Conservation (phyloP, 2,888 invertebrate genomes). For the Ferdinandea cuprea region DNA sequence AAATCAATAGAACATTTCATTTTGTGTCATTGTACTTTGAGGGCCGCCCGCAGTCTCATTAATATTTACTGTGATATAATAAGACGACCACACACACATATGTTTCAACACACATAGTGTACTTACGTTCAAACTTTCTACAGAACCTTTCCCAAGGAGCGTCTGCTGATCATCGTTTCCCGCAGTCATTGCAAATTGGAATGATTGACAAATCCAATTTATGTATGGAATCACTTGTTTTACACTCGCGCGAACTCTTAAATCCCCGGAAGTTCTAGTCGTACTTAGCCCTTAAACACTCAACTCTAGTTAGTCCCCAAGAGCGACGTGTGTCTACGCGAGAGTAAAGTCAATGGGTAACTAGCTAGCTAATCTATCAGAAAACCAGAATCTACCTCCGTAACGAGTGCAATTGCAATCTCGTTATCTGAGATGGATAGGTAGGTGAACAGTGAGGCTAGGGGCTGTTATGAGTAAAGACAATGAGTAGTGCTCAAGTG, state of each 20-base stretch:
- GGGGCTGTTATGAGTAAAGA: conserved; percentile 51
- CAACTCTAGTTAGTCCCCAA: neutral
- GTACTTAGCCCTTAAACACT: conserved; percentile 22
- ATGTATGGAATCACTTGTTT: conserved; percentile 50
- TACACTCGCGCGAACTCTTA: conserved; percentile 47
- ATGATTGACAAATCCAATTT: conserved; percentile 68
- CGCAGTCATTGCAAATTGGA: conserved; percentile 82
- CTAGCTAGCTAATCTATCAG: conserved; percentile 65
- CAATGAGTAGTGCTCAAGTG: conserved; percentile 64
- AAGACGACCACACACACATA: neutral
- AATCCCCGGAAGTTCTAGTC: conserved; percentile 47
- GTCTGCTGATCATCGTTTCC: conserved; percentile 84
- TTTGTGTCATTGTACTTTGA: conserved; percentile 3
- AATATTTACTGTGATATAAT: conserved; percentile 23
- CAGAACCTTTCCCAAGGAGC: conserved; percentile 80
- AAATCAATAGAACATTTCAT: conserved; percentile 36
- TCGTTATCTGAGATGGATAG: conserved; percentile 68
- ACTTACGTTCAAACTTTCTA: conserved; percentile 70
- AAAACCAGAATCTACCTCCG: conserved; percentile 48
- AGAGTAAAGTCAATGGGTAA: conserved; percentile 62
- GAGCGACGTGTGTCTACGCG: conserved; percentile 58
- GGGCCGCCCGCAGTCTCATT: conserved; percentile 7
- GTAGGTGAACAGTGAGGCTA: conserved; percentile 21
- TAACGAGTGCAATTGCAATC: conserved; percentile 72
- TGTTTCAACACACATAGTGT: neutral